Percentiles rank a stretch among this genome's conserved stretches.
Conservation (phyloP, 2,113 vertebrate genomes). For the Pycnonotus jocosus region DNA sequence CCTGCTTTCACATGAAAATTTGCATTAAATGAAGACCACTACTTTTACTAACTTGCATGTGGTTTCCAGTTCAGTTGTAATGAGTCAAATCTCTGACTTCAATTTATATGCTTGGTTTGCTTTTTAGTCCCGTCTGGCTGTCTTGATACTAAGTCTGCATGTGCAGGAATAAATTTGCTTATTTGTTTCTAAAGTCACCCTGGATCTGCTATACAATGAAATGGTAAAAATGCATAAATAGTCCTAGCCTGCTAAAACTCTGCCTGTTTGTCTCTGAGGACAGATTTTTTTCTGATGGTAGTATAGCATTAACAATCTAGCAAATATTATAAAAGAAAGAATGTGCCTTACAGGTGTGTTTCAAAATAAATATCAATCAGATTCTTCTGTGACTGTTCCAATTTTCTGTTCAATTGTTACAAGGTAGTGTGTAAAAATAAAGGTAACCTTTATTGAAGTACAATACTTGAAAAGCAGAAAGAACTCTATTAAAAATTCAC, state of each 20-base stretch:
- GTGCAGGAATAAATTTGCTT: background rate
- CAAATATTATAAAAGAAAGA: background rate
- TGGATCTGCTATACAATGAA: background rate
- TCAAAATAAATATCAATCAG: background rate
- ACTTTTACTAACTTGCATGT: background rate
- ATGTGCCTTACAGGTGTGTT: background rate
- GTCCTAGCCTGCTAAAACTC: background rate
- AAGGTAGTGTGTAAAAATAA: background rate
- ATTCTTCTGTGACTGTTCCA: background rate
- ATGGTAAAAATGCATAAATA: background rate
- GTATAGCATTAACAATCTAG: background rate
- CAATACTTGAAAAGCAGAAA: background rate
- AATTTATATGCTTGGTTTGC: background rate
- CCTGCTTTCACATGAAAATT: background rate
- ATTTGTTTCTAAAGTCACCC: background rate
- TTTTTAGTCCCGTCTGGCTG: background rate
- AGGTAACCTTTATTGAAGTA: background rate
- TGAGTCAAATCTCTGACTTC: background rate
- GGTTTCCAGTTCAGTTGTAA: background rate
- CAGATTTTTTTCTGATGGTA: background rate
- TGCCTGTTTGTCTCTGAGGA: background rate
- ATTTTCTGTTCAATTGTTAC: background rate
- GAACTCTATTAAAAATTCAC: background rate
- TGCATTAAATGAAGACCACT: background rate
- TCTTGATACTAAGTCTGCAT: background rate